Evolutionary conservation across 2,888 invertebrate species (phyloP), one percentile per base, ranked within the genome.

Genomic region (Volucella zonaria): DNA sequence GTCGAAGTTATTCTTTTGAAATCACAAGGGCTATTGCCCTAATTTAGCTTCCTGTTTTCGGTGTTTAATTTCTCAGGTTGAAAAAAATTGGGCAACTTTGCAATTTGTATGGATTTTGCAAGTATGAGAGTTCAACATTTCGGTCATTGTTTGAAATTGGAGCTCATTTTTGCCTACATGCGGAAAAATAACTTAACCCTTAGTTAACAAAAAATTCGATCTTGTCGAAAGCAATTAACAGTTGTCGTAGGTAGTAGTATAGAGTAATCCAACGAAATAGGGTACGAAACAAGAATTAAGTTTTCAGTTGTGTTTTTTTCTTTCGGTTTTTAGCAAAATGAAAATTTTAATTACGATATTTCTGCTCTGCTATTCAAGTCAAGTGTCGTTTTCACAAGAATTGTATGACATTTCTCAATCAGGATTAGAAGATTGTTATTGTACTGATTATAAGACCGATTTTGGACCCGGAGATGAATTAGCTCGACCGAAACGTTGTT

Each of bases 401-500:
- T 43, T 23, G 31, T 40, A 67, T 11, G 67, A 85, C 47, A 76
- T 87, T 14, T 70, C 59, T 0, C 52, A 14, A 2, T 89, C 89
- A 3, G 89, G 87, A 6, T 70, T 88, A 11, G 86, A 87, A 0
- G 38, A 86, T 61, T 90, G 89, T 40, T 89, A 89, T 70, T 85
- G 88, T 12, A 68, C 87, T 11, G 89, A 90, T 71, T 90, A 89
- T 10, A 83, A 80, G n/a, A 56, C 87, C 3, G 58, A 76, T 15
- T 88, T 89, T 66, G 88, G 87, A 1, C 87, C 88, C 23, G 87
- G 86, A 10, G 88, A 86, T 0, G 85, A 89, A 14, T 59, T 89
- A 14, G 87, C 68, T 42, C 89, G 89, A 10, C 87, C 88, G 3
- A 88, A 89, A 71, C 88, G 89, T 0, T 89, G 88, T 12, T 83